A percentile compares a stretch with the other conserved stretches of the same genome.
phyloP scores from a whole-genome alignment of 2,113 vertebrate species.

The Clinocottus analis region DNA sequence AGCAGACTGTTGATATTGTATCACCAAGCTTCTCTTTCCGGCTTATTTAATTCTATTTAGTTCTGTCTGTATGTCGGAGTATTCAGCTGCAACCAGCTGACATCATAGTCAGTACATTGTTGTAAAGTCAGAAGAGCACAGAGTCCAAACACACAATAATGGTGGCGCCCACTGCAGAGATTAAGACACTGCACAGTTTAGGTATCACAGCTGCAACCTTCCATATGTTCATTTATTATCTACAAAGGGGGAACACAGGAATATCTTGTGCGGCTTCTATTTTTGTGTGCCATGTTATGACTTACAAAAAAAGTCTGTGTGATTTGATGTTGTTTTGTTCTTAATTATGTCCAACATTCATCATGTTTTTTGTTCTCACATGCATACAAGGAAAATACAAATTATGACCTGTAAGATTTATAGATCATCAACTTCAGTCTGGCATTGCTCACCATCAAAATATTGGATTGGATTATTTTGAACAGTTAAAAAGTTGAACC shows the following conservation, averaged over 20 bases:
- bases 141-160: neutral
- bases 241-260: neutral
- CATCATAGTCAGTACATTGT: slow-evolving; percentile 26
- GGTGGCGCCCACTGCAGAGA: neutral
- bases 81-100: slow-evolving; percentile 28
- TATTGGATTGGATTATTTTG: neutral
- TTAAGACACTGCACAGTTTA: slow-evolving; percentile 3
- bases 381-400: neutral
- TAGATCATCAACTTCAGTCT: neutral
- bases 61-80: slow-evolving; percentile 23
- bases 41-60: slow-evolving; percentile 28
- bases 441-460: slow-evolving; percentile 1
- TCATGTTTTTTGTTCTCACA: neutral
- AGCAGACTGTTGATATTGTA: slow-evolving; percentile 23
- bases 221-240: slow-evolving; percentile 10
- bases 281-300: neutral
- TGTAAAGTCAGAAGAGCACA: slow-evolving; percentile 14
- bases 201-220: neutral
- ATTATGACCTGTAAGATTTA: neutral
- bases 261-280: neutral
- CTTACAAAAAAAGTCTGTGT: neutral
- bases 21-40: slow-evolving; percentile 12
- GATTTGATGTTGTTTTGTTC: neutral
- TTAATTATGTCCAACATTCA: neutral
- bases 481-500: slow-evolving; percentile 3